Conservation (phyloP, 2,113 vertebrate species). For the Gymnogyps californianus region DNA sequence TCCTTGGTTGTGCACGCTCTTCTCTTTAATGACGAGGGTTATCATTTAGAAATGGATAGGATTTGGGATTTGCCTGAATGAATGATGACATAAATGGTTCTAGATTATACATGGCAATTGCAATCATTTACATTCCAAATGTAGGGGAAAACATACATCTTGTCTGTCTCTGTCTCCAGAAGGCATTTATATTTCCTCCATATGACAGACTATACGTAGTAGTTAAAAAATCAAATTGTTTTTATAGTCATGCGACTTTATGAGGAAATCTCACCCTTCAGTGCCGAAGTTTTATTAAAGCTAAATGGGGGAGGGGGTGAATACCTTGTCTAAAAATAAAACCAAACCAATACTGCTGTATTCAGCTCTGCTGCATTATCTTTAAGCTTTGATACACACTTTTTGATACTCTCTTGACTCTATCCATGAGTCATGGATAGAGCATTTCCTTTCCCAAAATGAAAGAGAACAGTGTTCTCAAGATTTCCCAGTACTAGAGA, state of each 20-base stretch:
- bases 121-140: neutral
- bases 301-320: neutral
- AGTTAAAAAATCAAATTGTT: neutral
- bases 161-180: neutral
- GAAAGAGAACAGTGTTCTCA: neutral
- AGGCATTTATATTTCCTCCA: neutral
- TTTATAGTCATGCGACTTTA: neutral
- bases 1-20: neutral
- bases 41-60: neutral
- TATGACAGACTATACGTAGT: neutral
- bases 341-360: neutral
- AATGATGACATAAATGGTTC: neutral
- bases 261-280: neutral
- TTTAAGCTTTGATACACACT: neutral
- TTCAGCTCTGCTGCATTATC: neutral
- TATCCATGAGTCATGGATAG: neutral
- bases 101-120: neutral
- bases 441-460: neutral
- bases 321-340: neutral
- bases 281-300: neutral
- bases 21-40: neutral
- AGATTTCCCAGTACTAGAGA: neutral
- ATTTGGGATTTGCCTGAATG: neutral
- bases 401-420: neutral
- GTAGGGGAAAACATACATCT: neutral